Conservation (phyloP, 2,113 vertebrate species). For the Stercorarius parasiticus region DNA sequence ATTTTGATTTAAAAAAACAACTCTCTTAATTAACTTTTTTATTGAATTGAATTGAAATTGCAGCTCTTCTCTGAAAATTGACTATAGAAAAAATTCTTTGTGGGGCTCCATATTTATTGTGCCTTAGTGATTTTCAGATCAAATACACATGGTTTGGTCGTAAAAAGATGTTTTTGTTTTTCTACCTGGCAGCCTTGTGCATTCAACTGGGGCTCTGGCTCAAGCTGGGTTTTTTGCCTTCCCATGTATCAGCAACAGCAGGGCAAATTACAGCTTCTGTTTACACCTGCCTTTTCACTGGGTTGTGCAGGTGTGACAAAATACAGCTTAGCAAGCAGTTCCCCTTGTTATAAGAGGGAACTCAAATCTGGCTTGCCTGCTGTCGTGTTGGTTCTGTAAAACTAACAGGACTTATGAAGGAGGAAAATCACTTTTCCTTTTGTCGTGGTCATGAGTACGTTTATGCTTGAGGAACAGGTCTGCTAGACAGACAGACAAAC, state of each 20-base stretch:
- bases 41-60: background rate
- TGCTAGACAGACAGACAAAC: background rate
- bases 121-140: slow-evolving; percentile 35
- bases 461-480: background rate
- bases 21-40: slow-evolving; percentile 61
- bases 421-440: background rate
- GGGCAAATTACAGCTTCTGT: slow-evolving; percentile 45
- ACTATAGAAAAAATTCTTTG: slow-evolving; percentile 1
- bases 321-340: background rate
- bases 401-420: background rate
- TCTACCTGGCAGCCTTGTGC: slow-evolving; percentile 15
- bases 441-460: accelerated
- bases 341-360: background rate
- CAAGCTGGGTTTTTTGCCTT: slow-evolving; percentile 28
- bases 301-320: slow-evolving; percentile 40
- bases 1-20: background rate
- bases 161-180: slow-evolving; percentile 19
- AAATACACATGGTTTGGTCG: background rate
- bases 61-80: slow-evolving; percentile 7
- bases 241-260: slow-evolving; percentile 30
- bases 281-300: slow-evolving; percentile 19
- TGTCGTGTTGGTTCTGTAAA: background rate
- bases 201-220: background rate
- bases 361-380: background rate
- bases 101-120: slow-evolving; percentile 9